A percentile compares a stretch with the other conserved stretches of the same genome.
Conservation (phyloP, 2,113 vertebrate genomes). For the Poicephalus meyeri region DNA sequence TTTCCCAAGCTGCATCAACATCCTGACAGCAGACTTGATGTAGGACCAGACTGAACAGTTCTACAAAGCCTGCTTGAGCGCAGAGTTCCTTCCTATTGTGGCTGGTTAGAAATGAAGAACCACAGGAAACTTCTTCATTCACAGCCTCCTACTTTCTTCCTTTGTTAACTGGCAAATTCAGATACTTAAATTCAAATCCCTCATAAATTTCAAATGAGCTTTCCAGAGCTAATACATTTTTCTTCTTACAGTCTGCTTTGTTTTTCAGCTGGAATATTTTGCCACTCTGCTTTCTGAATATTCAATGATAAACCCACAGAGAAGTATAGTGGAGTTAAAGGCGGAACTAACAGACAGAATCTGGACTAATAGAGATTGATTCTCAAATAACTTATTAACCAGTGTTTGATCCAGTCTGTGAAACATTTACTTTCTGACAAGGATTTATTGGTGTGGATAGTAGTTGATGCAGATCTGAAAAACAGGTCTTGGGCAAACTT, state of each 20-base stretch:
- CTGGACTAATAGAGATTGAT: neutral
- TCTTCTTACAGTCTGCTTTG: neutral
- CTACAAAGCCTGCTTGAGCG: neutral
- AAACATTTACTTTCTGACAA: conserved; percentile 16
- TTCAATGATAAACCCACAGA: neutral
- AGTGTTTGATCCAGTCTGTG: neutral
- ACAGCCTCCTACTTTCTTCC: neutral
- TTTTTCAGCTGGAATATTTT: neutral
- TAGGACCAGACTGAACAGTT: neutral
- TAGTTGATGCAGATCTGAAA: neutral
- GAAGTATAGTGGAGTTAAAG: neutral
- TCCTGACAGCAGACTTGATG: neutral
- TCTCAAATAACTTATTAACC: neutral
- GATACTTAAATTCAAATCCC: conserved; percentile 20
- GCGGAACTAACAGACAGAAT: neutral
- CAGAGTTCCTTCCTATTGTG: neutral
- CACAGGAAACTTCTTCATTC: neutral
- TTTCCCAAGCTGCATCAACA: neutral
- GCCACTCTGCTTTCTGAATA: neutral
- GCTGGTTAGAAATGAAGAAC: neutral
- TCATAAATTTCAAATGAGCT: neutral
- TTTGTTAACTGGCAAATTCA: conserved; percentile 18
- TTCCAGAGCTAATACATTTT: neutral
- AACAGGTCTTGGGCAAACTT: neutral
- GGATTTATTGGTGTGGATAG: neutral